A percentile compares a stretch with the other conserved stretches of the same genome.
Conservation (phyloP, 2,888 invertebrate species). For the Sphaerophoria taeniata region DNA sequence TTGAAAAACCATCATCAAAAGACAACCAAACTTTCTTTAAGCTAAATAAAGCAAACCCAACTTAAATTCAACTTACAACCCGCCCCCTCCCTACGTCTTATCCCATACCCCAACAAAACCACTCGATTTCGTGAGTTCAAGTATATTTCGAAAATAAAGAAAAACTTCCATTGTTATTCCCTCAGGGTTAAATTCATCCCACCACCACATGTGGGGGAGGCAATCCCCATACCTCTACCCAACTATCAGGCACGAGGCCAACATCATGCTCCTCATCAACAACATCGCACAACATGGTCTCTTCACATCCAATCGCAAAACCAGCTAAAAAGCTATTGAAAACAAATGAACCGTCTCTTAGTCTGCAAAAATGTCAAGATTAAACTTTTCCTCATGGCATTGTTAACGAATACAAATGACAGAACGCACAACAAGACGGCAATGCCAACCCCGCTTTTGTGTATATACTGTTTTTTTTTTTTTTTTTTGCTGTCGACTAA, state of each 20-base stretch:
- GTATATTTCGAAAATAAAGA: too few relatives aligned
- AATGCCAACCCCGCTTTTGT: conserved; percentile 19
- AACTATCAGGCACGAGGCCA: not conserved
- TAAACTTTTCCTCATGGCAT: conserved; percentile 50
- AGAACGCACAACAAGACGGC: not conserved
- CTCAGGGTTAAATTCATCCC: too few relatives aligned
- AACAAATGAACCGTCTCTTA: conserved; percentile 69
- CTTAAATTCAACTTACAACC: not conserved
- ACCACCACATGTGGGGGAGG: too few relatives aligned
- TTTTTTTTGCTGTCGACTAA: conserved; percentile 14
- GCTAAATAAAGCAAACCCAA: not conserved
- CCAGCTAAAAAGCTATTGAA: conserved; percentile 25
- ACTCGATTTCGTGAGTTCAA: too few relatives aligned
- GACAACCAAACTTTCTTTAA: conserved; percentile 27
- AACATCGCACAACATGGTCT: not conserved
- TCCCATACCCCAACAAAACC: not conserved
- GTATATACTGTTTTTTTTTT: not conserved
- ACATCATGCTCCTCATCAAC: not conserved
- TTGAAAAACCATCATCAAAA: conserved; percentile 28
- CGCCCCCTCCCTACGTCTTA: not conserved
- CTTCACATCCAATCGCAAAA: not conserved
- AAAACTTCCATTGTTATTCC: too few relatives aligned
- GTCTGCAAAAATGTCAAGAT: conserved; percentile 69
- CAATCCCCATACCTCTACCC: too few relatives aligned
- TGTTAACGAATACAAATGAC: conserved; percentile 72